Percentiles rank a stretch among this genome's conserved stretches.
Conservation (phyloP, 2,113 vertebrate species). For the Lichenostomus cassidix region DNA sequence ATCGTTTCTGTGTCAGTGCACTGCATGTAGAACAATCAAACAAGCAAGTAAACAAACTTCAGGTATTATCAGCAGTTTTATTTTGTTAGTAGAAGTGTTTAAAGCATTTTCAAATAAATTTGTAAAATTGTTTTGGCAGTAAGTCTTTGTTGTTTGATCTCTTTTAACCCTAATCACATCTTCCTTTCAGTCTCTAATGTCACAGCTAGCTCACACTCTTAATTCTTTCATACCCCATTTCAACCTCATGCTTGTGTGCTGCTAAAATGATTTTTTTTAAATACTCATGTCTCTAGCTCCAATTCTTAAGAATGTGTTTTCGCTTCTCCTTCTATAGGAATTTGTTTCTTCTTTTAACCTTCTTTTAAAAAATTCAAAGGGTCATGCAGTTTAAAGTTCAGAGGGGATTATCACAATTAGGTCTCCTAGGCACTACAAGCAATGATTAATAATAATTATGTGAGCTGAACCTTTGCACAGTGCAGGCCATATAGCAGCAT, state of each 20-base stretch:
- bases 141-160: conserved; percentile 58
- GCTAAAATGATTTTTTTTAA: not conserved
- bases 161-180: conserved; percentile 48
- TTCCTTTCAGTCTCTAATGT: conserved; percentile 52
- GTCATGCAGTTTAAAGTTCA: conserved; percentile 32
- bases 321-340: conserved; percentile 10
- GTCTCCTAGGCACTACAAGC: conserved; percentile 47
- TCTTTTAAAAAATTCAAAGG: conserved; percentile 36
- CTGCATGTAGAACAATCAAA: not conserved
- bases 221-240: not conserved
- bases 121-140: conserved; percentile 44
- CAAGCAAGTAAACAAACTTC: not conserved
- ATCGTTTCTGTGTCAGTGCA: not conserved
- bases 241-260: not conserved
- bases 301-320: conserved; percentile 35
- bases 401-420: conserved; percentile 65
- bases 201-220: conserved; percentile 12
- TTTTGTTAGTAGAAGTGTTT: conserved; percentile 19
- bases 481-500: conserved; percentile 26
- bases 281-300: not conserved
- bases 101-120: conserved; percentile 16
- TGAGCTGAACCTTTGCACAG: not conserved
- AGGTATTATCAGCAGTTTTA: not conserved
- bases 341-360: conserved; percentile 59
- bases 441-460: conserved; percentile 51